Evolutionary conservation across 1,140 invertebrate genomes (phyloP).

Genomic region (Hormaphis cornu): DNA sequence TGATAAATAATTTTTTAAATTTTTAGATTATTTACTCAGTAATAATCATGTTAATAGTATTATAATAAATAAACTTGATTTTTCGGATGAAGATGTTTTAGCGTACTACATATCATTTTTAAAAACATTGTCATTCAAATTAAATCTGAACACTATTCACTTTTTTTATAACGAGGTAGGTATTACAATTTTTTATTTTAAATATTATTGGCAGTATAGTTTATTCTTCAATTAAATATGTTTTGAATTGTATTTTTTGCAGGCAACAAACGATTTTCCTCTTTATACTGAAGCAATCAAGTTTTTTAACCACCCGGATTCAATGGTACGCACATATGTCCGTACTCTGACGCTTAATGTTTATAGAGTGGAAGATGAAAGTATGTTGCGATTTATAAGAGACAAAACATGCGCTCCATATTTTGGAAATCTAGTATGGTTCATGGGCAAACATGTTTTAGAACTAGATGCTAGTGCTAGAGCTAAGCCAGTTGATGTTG

Average conservation of each 20-base stretch:
- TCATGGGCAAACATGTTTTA: conserved; percentile 95
- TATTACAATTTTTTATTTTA: conserved; percentile 12
- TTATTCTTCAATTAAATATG: background rate
- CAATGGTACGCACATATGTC: conserved; percentile 98
- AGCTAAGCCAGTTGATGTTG: conserved; percentile 47
- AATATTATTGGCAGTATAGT: background rate
- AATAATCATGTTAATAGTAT: conserved; percentile 99
- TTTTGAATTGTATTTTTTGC: conserved; percentile 42
- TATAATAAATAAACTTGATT: conserved; percentile 99
- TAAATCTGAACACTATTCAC: conserved; percentile 98
- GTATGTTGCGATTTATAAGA: conserved; percentile 91
- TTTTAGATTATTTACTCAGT: conserved; percentile 94
- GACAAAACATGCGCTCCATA: conserved; percentile 93
- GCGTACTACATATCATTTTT: conserved; percentile 99
- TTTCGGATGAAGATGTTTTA: conserved; percentile 99
- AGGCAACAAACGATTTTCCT: conserved; percentile 99
- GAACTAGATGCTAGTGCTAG: conserved; percentile 91
- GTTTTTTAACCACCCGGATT: conserved; percentile 97
- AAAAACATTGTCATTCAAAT: conserved; percentile 93
- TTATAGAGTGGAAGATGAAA: conserved; percentile 86
- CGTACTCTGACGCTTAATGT: conserved; percentile 95
- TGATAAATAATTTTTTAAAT: conserved; percentile 31
- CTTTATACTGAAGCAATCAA: conserved; percentile 98
- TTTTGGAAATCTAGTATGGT: conserved; percentile 98
- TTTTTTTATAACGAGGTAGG: conserved; percentile 99